Conservation (phyloP, 53 echinoderm and acorn worm genomes). For the Henricia sp. region DNA sequence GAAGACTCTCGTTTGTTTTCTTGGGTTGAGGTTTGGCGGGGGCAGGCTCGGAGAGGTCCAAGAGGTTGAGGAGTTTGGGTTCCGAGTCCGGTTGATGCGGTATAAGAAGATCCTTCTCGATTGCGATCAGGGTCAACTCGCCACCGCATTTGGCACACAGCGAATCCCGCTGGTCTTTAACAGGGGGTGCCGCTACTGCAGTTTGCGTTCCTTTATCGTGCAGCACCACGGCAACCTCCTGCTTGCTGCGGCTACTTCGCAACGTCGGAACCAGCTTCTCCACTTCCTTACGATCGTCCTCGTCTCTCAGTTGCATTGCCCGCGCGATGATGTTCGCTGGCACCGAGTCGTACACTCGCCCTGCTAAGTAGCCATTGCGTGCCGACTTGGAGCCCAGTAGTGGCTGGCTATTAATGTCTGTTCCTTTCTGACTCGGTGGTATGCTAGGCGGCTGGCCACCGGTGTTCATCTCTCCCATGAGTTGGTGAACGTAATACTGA, state of each 20-base stretch:
- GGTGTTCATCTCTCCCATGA: conserved; percentile 89
- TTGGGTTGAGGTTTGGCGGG: conserved; percentile 63
- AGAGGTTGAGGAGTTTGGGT: conserved; percentile 67
- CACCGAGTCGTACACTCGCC: conserved; percentile 90
- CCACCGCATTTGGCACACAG: conserved; percentile 87
- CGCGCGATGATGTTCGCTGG: conserved; percentile 91
- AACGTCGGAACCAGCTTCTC: conserved; percentile 84
- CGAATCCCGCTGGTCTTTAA: conserved; percentile 66
- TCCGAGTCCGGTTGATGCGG: neutral
- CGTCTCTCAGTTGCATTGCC: conserved; percentile 93
- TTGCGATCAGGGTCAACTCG: conserved; percentile 65
- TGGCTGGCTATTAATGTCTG: conserved; percentile 77
- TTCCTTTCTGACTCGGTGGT: conserved; percentile 2
- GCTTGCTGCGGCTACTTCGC: conserved; percentile 69
- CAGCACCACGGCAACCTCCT: conserved; percentile 58
- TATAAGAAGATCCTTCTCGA: conserved; percentile 54
- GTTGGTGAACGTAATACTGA: conserved; percentile 97
- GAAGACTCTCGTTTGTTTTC: conserved; percentile 70
- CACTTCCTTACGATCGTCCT: conserved; percentile 92
- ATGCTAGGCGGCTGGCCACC: neutral
- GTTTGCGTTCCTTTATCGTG: conserved; percentile 98
- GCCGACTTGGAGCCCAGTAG: conserved; percentile 60
- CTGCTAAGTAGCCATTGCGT: conserved; percentile 76
- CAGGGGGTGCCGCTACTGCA: conserved; percentile 19
- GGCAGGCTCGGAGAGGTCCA: conserved; percentile 86